phyloP scores from a whole-genome alignment of 64 coral and sea anemone genomes.

The Actinia equina region DNA sequence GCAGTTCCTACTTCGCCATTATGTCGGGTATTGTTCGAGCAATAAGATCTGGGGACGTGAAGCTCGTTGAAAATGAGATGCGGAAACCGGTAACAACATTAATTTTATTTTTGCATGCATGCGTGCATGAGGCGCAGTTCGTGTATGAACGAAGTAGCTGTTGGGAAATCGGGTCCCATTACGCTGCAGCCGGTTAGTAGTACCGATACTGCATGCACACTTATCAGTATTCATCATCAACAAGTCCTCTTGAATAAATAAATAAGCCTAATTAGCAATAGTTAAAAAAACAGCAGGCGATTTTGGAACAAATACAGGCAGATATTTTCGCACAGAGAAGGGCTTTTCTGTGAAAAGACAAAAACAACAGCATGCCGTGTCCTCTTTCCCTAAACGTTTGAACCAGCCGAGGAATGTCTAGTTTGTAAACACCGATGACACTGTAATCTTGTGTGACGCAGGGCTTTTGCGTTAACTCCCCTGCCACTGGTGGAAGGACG shows the following conservation, averaged over 20 bases:
- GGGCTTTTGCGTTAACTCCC: constrained; percentile 45
- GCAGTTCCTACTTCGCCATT: too few relatives aligned
- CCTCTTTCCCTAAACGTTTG: not conserved
- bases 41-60: constrained; percentile 18
- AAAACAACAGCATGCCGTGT: not conserved
- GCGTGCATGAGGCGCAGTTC: too few relatives aligned
- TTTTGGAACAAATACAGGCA: not conserved
- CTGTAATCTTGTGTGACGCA: constrained; percentile 24
- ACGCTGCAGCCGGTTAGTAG: too few relatives aligned
- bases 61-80: not conserved
- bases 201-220: not conserved
- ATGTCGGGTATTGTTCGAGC: constrained; percentile 21
- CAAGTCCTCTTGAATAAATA: not conserved
- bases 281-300: not conserved
- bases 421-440: constrained; percentile 11
- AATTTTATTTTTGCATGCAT: too few relatives aligned
- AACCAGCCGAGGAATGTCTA: constrained; percentile 11
- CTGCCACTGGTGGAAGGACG: constrained; percentile 31
- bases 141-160: not conserved
- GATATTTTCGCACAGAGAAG: not conserved
- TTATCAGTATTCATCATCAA: not conserved
- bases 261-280: not conserved
- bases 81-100: constrained; percentile 20
- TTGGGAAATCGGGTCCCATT: not conserved
- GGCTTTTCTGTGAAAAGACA: not conserved